Evolutionary conservation across 2,797 vertebrate genomes (phyloP), one percentile per base, ranked within the genome.

Genomic region (Corythornis leucogaster): DNA sequence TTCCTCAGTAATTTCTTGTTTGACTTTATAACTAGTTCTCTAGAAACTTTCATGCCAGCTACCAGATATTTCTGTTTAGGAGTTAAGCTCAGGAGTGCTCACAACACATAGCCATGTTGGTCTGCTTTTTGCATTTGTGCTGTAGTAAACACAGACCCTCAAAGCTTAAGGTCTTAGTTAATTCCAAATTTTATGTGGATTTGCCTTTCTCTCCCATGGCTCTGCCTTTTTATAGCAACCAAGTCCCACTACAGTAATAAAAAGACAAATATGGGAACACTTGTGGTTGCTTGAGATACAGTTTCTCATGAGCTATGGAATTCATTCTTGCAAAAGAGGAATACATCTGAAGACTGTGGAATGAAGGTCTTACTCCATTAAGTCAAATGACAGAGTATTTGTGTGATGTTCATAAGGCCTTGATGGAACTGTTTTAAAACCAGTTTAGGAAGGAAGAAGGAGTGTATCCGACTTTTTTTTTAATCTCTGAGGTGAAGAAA

Each of bases 1-100:
- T 96, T 96, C 94, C 94, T 95, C 71, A 19, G 64, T 62, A 62
- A 70, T 91, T 91, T 96, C 81, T 87, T 78, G 54, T 83, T 28
- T 92, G 91, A 90, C 90, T 73, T 93, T 91, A 63, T 42, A 76
- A 30, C 66, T 80, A 40, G 43, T 46, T 93, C 92, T 83, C 35
- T 59, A 80, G 79, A 73, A 95, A 85, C 59, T 71, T 87, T 88
- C 20, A 8, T 66, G 8, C 24, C 55, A 71, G 55, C 62, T 85
- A 81, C 79, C 62, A 85, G 82, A 61, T 38, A 61, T 35, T 94
- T 67, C 79, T 90, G 4, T 77, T 62, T 21, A 80, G 89, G 79
- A 71, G 81, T 61, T 61, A 18, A n/a, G 54, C 53, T 80, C 25
- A 45, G 87, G 50, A 89, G 64, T 12, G 45, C 50, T 12, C 58